A percentile compares a stretch with the other conserved stretches of the same genome.
Conservation (phyloP, 2,888 invertebrate genomes). For the Scaeva pyrastri region DNA sequence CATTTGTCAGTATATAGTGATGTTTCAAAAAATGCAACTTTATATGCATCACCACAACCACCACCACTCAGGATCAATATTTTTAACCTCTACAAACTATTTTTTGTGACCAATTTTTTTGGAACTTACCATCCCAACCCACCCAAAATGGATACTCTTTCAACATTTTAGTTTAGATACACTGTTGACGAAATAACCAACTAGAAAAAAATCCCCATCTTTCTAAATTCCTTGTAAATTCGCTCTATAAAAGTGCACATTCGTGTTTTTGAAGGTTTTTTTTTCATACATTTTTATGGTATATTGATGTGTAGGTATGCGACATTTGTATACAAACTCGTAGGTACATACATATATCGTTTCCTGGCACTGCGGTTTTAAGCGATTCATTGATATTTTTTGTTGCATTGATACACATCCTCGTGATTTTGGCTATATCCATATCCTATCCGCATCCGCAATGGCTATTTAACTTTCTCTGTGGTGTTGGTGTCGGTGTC, state of each 20-base stretch:
- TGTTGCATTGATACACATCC: conserved; percentile 32
- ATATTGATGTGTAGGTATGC: no score
- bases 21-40: no score
- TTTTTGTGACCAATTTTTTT: no score
- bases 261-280: conserved; percentile 34
- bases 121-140: no score
- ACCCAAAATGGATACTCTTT: neutral
- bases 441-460: conserved; percentile 53
- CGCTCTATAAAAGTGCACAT: conserved; percentile 57
- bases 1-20: no score
- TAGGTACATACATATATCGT: neutral
- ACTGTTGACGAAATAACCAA: conserved; percentile 11
- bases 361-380: conserved; percentile 51
- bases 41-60: no score
- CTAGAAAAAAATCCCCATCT: conserved; percentile 9
- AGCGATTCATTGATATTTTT: conserved; percentile 46
- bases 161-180: conserved; percentile 2
- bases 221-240: conserved; percentile 33
- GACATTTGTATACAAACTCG: no score
- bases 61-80: no score
- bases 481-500: conserved; percentile 12
- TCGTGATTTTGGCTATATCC: conserved; percentile 40
- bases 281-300: neutral
- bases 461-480: conserved; percentile 62
- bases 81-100: no score